Evolutionary conservation across 2,888 invertebrate genomes (phyloP), one percentile per base, ranked within the genome.

Genomic region (Volucella bombylans): DNA sequence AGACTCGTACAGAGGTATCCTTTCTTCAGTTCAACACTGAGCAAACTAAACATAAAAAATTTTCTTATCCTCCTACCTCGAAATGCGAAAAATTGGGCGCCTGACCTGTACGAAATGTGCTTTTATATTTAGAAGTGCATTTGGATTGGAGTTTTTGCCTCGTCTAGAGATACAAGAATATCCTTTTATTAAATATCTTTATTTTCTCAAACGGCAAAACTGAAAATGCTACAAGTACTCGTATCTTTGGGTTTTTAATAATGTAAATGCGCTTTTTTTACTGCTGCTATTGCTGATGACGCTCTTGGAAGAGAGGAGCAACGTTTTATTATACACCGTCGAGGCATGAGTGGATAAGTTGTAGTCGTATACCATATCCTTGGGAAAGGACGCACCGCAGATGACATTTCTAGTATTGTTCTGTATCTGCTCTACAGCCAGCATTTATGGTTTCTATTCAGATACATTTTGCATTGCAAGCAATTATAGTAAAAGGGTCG

Each of bases 371-470:
- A n/a, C n/a, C n/a, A 52, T 43, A 14, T 14, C 54, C 67, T 43
- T 54, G 23, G 43, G 11, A 52, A 23, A 12, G 54, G 54, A 43
- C 14, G 43, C 54, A 54, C 45, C 31, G 54, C 43, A 67, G 67
- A 14, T 57, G 14, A 14, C n/a, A n/a, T 14, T 39, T 57, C 39
- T 39, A 39, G 14, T 14, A 10, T 14, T 57, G 14, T 39, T 57
- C 4, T 18, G 18, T 18, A 18, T 3, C 9, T 18, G 11, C 50
- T 18, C 9, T 15, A 50, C 9, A 10, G 9, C 14, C 54, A 31
- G 1, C 14, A 4, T 23, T 54, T 31, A 4, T 10, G 12, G 0
- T 12, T 52, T 52, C 4, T 4, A 10, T 4, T 6, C 8, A 23
- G 23, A 23, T 23, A 23, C 23, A 23, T 23, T 23, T 23, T 23